Conservation (phyloP, 92 coral and sea anemone species). For the Anthopleura xanthogrammica region DNA sequence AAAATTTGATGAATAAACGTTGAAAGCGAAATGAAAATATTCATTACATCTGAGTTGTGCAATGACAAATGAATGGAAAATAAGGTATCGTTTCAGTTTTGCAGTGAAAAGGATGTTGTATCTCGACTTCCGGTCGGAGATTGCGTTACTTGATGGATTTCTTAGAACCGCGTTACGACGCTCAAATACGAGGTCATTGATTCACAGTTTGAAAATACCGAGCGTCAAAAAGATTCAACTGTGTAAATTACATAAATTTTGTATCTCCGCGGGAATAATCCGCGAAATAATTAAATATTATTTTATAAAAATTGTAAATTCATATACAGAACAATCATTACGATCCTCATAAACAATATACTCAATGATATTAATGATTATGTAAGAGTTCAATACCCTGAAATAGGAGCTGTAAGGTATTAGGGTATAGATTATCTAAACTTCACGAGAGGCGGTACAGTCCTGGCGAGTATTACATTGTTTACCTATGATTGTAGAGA, state of each 20-base stretch:
- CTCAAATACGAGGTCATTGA: slow-evolving; percentile 17
- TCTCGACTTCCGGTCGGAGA: slow-evolving; percentile 22
- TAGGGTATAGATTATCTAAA: neutral
- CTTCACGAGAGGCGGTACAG: neutral
- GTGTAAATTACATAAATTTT: neutral
- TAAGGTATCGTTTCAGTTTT: slow-evolving; percentile 26
- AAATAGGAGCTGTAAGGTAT: neutral
- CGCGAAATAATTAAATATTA: neutral
- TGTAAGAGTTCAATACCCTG: neutral
- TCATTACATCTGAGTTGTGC: neutral
- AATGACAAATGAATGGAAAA: neutral
- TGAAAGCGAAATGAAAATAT: slow-evolving; percentile 8
- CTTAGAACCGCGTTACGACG: neutral
- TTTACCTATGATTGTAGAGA: neutral
- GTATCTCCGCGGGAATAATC: slow-evolving; percentile 13
- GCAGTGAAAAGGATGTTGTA: slow-evolving; percentile 12
- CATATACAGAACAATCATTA: neutral
- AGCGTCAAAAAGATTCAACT: neutral
- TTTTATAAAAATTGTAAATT: neutral
- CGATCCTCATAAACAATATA: neutral
- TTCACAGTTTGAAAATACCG: neutral
- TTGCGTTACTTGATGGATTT: slow-evolving; percentile 5
- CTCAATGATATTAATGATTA: neutral
- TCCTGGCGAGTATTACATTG: neutral
- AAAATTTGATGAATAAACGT: neutral